Evolutionary conservation across 2,113 vertebrate genomes (phyloP), one percentile per base, ranked within the genome.

Genomic region (Hyaena hyaena): DNA sequence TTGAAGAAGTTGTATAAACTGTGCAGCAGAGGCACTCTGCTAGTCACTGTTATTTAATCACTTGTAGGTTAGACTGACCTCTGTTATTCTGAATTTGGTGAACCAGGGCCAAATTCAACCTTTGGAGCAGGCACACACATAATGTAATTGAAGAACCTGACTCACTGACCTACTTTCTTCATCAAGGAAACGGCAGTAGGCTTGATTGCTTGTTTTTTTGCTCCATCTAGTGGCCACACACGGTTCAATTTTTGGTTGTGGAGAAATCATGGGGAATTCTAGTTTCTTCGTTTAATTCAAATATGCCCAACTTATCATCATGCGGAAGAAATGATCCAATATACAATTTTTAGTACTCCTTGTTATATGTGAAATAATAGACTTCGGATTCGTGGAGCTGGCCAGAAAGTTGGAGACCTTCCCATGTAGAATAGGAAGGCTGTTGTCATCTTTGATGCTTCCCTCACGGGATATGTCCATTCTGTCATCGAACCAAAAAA

Each of bases 201-300:
- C 1, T 58, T 31, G 2, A 63, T 92, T 90, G 68, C 16, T 15
- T 68, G 19, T 86, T 68, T 80, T 98, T 0, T 90, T 0, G 82
- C 96, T 63, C 98, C 98, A 97, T 90, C 98, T 98, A 94, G 94
- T 96, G 98, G 90, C 58, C 9, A 31, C 28, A 48, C 58, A 7
- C 28, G 39, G 28, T 71, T 90, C 26, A 6, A 21, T 43, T 84
- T 61, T 97, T 26, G n/a, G 28, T 1, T 80, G n/a, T 39, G 31
- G 74, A 65, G 77, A 85, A 97, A 90, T 15, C 7, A 63, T 0
- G 31, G 33, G 1, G 35, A 84, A 76, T 55, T 66, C 84, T 50
- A 48, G 19, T 96, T 96, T 88, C 28, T 19, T 11, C 16, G 88
- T 48, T 76, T 35, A 95, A 94, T 8, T 3, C 5, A 96, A 96